phyloP scores from a whole-genome alignment of 2,797 vertebrate genomes.

The Lindbergichthys nudifrons region DNA sequence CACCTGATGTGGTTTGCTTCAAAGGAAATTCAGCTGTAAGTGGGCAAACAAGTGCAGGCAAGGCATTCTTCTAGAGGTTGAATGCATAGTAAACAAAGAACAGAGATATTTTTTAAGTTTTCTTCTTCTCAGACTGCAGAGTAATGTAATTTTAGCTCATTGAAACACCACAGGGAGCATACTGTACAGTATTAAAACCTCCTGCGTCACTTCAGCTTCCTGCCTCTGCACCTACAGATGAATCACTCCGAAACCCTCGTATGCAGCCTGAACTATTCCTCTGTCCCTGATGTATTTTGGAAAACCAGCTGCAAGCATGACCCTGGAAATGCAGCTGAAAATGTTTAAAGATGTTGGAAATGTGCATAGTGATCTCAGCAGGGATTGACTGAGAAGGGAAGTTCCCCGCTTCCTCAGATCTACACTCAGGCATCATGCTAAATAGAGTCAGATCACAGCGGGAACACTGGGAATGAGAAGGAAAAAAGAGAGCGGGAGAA shows the following conservation, averaged over 20 bases:
- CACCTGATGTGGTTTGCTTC: slow-evolving; percentile 26
- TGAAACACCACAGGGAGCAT: slow-evolving; percentile 50
- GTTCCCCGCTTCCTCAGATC: slow-evolving; percentile 45
- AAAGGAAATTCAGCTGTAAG: slow-evolving; percentile 16
- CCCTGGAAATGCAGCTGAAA: slow-evolving; percentile 6
- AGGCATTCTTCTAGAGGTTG: slow-evolving; percentile 20
- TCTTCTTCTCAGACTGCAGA: slow-evolving; percentile 30
- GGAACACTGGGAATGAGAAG: slow-evolving; percentile 38
- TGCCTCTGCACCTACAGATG: slow-evolving; percentile 63
- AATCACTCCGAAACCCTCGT: slow-evolving; percentile 53
- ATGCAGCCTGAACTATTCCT: slow-evolving; percentile 34
- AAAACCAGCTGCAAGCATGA: slow-evolving; percentile 52
- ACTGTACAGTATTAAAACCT: slow-evolving; percentile 51
- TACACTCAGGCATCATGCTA: slow-evolving; percentile 31
- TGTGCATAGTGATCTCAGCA: slow-evolving; percentile 40
- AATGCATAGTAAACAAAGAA: slow-evolving; percentile 50
- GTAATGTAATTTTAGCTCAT: slow-evolving; percentile 43
- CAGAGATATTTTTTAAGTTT: slow-evolving; percentile 30
- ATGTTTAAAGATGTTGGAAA: slow-evolving; percentile 32
- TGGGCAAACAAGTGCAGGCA: slow-evolving; percentile 17
- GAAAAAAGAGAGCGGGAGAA: slow-evolving; percentile 22
- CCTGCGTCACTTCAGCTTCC: slow-evolving; percentile 61
- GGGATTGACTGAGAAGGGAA: slow-evolving; percentile 38
- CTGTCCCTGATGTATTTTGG: slow-evolving; percentile 44
- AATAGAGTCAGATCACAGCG: slow-evolving; percentile 65